Evolutionary conservation across 1,140 invertebrate genomes (phyloP), one percentile per base, ranked within the genome.

Genomic region (Sycophaga agraensis): DNA sequence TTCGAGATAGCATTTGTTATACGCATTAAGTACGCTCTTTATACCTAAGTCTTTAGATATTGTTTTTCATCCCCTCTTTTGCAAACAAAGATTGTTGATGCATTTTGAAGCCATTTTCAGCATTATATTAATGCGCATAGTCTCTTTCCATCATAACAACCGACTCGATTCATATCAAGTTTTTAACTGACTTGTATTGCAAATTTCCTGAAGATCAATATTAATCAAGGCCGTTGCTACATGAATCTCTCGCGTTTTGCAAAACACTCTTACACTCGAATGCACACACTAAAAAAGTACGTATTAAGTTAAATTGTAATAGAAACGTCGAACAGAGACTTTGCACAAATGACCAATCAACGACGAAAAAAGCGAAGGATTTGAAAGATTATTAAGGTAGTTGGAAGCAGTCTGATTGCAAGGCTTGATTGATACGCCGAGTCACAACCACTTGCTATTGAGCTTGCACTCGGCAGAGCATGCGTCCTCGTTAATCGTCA

Each of bases 201-300:
- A n/a, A n/a, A n/a, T n/a, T n/a, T n/a, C n/a, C n/a, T n/a, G n/a
- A n/a, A n/a, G n/a, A n/a, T n/a, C n/a, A n/a, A n/a, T n/a, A n/a
- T n/a, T n/a, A n/a, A n/a, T n/a, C n/a, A n/a, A n/a, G n/a, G n/a
- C n/a, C n/a, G n/a, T n/a, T n/a, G n/a, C n/a, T n/a, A n/a, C 9
- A 0, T 17, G 22, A 28, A 56, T 43, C 11, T 45, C 34, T 21
- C 28, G 16, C 28, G 14, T 31, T 11, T 21, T 22, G 51, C 26
- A 45, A 28, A 49, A 48, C 45, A 48, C 16, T 21, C 60, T 68
- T 49, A 54, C 11, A 66, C 22, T 35, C 56, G 40, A 34, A 49
- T 58, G 22, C 45, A 58, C 35, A 49, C 45, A 24, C 22, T 8
- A 34, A 34, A 28, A 43, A 49, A 8, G 45, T 51, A 40, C 43